Percentiles rank a stretch among this genome's conserved stretches.
Evolutionary conservation across 2,113 vertebrate species (phyloP).

Genomic region (Tretioscincus oriximinensis): DNA sequence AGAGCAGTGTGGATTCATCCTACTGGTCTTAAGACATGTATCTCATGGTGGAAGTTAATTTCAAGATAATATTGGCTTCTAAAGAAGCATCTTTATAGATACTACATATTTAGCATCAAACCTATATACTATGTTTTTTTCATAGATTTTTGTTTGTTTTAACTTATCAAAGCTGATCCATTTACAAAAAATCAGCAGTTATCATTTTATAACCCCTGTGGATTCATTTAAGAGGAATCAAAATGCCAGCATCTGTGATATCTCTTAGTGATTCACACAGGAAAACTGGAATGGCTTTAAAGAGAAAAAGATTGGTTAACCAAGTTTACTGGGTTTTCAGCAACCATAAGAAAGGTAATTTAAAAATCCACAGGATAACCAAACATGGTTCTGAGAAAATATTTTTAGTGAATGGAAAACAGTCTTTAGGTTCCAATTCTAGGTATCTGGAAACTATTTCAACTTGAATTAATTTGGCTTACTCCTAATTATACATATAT

Average conservation of each 20-base stretch:
- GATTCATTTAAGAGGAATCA: slow-evolving; percentile 22
- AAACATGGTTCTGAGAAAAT: background rate
- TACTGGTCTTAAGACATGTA: slow-evolving; percentile 2
- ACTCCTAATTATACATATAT: slow-evolving; percentile 9
- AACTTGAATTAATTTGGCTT: slow-evolving; percentile 11
- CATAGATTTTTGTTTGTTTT: slow-evolving; percentile 47
- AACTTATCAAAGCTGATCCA: slow-evolving; percentile 28
- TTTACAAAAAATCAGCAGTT: slow-evolving; percentile 13
- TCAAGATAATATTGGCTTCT: slow-evolving; percentile 40
- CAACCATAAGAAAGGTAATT: slow-evolving; percentile 44
- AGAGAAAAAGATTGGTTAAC: slow-evolving; percentile 2
- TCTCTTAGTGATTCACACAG: slow-evolving; percentile 25
- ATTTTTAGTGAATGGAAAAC: background rate
- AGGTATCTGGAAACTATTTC: slow-evolving; percentile 9
- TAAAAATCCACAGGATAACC: slow-evolving; percentile 1
- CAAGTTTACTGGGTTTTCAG: slow-evolving; percentile 43
- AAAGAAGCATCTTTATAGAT: slow-evolving; percentile 42
- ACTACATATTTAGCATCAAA: slow-evolving; percentile 37
- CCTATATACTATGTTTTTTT: slow-evolving; percentile 23
- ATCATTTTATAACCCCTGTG: slow-evolving; percentile 23
- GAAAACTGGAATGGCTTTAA: slow-evolving; percentile 14
- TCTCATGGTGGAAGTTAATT: slow-evolving; percentile 38
- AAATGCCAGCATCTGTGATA: slow-evolving; percentile 36
- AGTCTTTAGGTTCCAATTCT: slow-evolving; percentile 6
- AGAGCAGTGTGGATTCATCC: slow-evolving; percentile 5